Conservation (phyloP, 1,140 invertebrate species). For the Eufriesea mexicana region DNA sequence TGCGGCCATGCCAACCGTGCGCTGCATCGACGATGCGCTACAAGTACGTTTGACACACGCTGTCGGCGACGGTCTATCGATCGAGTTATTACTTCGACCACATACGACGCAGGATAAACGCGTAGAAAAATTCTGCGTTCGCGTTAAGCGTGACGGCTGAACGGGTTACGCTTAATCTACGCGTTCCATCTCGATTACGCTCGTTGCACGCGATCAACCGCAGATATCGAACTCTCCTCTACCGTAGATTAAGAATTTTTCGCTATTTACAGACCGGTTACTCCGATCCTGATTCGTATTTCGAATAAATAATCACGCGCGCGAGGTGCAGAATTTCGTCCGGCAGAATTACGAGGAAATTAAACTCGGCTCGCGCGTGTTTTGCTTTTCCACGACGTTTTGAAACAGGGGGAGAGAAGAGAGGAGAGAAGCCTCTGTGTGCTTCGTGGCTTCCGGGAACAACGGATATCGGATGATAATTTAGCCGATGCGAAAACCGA, state of each 20-base stretch:
- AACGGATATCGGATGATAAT: slow-evolving; percentile 21
- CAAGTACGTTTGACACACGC: slow-evolving; percentile 53
- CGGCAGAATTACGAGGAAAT: background rate
- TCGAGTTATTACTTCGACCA: slow-evolving; percentile 70
- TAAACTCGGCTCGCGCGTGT: background rate
- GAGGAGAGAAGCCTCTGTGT: background rate
- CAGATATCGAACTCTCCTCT: too few relatives aligned
- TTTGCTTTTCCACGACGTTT: slow-evolving; percentile 2
- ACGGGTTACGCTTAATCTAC: background rate
- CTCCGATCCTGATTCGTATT: background rate
- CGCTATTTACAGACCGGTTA: too few relatives aligned
- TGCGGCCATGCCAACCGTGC: slow-evolving; percentile 68
- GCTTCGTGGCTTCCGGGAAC: background rate
- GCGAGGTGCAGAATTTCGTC: background rate
- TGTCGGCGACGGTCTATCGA: slow-evolving; percentile 62
- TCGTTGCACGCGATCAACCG: background rate
- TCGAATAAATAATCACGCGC: background rate
- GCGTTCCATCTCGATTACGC: background rate
- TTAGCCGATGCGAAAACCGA: slow-evolving; percentile 5
- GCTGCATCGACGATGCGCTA: slow-evolving; percentile 55
- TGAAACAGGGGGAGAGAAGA: background rate
- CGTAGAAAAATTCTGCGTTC: background rate
- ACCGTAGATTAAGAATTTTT: too few relatives aligned
- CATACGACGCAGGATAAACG: background rate
- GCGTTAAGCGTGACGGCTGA: background rate